Conservation (phyloP, 2,888 invertebrate genomes). For the Petrolisthes cinctipes region DNA sequence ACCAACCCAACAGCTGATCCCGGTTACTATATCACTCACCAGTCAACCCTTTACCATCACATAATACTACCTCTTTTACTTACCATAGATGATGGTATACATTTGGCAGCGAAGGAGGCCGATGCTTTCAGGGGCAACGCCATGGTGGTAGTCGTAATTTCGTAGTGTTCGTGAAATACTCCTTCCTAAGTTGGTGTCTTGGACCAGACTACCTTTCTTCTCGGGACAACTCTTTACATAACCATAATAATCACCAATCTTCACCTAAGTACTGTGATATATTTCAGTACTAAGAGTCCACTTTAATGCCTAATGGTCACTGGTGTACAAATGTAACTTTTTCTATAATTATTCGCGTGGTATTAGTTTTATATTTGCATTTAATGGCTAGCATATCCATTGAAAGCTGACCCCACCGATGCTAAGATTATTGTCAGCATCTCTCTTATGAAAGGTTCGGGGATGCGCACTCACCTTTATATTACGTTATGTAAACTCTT, state of each 20-base stretch:
- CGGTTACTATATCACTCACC: not conserved
- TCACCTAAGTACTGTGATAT: not conserved
- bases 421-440: not conserved
- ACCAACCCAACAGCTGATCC: not conserved
- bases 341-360: not conserved
- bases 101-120: slow-evolving; percentile 40
- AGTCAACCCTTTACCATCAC: no score
- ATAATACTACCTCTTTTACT: not conserved
- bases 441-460: not conserved
- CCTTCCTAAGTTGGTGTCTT: no score
- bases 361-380: not conserved
- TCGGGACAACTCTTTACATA: not conserved
- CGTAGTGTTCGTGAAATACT: no score
- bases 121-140: slow-evolving; percentile 54
- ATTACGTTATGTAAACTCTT: not conserved
- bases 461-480: not conserved
- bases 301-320: not conserved
- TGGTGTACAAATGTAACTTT: not conserved
- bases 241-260: not conserved
- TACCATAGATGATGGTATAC: slow-evolving; percentile 44
- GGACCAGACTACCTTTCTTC: not conserved
- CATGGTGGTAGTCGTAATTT: slow-evolving; percentile 40
- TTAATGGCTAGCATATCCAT: not conserved
- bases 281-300: not conserved
- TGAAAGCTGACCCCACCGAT: not conserved